These are phyloP conservation scores for Emmelina monodactyla DNA, from an alignment of 2,888 invertebrate genomes.

Conservation along the genomic window DNA sequence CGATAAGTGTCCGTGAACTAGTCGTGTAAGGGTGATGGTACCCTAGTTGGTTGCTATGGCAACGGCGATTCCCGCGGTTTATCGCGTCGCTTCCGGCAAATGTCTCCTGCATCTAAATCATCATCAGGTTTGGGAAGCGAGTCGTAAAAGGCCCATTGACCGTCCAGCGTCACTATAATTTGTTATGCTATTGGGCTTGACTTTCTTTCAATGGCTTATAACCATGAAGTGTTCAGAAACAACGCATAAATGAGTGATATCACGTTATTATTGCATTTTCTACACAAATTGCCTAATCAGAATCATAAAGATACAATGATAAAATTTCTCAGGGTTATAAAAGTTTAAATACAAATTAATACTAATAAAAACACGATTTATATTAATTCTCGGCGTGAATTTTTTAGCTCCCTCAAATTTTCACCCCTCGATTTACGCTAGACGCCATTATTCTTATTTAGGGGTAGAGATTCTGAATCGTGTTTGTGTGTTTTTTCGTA, in stretches of 20 bases:
- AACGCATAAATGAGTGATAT: too few relatives aligned
- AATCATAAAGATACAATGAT: too few relatives aligned
- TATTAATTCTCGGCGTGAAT: neutral
- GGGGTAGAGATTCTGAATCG: neutral
- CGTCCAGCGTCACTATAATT: slow-evolving; percentile 35
- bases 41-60: slow-evolving; percentile 34
- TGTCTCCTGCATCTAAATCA: slow-evolving; percentile 61
- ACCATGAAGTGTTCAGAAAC: neutral
- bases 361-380: neutral
- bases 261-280: too few relatives aligned
- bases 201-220: neutral
- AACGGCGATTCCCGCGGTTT: slow-evolving; percentile 38
- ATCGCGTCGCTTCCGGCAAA: slow-evolving; percentile 44
- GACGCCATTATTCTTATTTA: neutral
- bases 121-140: slow-evolving; percentile 52
- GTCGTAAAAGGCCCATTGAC: slow-evolving; percentile 56
- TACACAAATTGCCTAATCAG: neutral
- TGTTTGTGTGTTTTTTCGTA: too few relatives aligned
- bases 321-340: too few relatives aligned
- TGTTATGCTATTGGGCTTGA: slow-evolving; percentile 24
- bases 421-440: slow-evolving; percentile 1
- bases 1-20: slow-evolving; percentile 60
- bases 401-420: slow-evolving; percentile 1
- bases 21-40: slow-evolving; percentile 14
- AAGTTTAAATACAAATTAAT: too few relatives aligned